A percentile compares a stretch with the other conserved stretches of the same genome.
Evolutionary conservation across 2,888 invertebrate genomes (phyloP).

Genomic region (Bellardia pandia): DNA sequence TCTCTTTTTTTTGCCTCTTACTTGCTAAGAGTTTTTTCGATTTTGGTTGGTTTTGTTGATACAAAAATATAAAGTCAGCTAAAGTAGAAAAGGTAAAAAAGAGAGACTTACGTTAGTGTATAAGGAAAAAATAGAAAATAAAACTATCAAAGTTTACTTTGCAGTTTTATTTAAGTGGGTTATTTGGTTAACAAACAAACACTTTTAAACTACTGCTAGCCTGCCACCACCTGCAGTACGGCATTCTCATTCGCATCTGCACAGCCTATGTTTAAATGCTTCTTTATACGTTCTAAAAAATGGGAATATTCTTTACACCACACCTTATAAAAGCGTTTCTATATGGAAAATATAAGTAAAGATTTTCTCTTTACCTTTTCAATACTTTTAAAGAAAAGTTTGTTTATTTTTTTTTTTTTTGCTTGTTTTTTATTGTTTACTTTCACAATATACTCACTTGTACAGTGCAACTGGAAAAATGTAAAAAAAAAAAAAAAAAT

Average conservation of each 20-base stretch:
- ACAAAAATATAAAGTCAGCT: constrained; percentile 18
- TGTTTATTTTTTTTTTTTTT: constrained; percentile 6
- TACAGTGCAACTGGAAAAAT: background rate
- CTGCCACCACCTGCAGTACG: background rate
- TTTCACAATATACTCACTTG: constrained; percentile 15
- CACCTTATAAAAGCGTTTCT: constrained; percentile 47
- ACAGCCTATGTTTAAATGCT: constrained; percentile 30
- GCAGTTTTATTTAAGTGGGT: constrained; percentile 67
- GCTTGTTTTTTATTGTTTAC: constrained; percentile 22
- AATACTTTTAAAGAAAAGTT: constrained; percentile 34
- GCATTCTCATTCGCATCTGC: background rate
- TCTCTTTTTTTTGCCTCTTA: constrained; percentile 1
- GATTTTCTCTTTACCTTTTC: constrained; percentile 14
- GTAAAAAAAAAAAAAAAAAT: constrained; percentile 5
- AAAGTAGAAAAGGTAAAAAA: background rate
- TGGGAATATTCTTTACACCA: background rate
- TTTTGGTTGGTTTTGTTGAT: constrained; percentile 3
- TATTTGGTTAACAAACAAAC: constrained; percentile 69
- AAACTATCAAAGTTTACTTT: constrained; percentile 54
- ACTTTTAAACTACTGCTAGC: constrained; percentile 32
- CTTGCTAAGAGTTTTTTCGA: background rate
- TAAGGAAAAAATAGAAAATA: background rate
- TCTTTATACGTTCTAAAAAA: background rate
- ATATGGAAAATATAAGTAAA: constrained; percentile 49
- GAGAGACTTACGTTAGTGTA: background rate